Evolutionary conservation across 2,888 invertebrate genomes (phyloP).

Genomic region (Formica aserva): DNA sequence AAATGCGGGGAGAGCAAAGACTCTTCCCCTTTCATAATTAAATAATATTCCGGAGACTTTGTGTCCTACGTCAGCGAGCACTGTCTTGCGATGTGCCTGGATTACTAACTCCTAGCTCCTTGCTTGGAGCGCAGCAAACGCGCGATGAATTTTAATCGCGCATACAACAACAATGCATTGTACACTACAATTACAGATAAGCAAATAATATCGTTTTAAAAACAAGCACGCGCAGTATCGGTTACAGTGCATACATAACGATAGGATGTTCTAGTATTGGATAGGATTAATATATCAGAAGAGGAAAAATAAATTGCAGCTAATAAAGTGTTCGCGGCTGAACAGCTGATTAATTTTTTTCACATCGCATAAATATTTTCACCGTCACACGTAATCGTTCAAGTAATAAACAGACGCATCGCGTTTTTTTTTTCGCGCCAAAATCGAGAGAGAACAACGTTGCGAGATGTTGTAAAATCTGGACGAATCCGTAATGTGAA

Average conservation of each 20-base stretch:
- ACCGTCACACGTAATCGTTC: neutral
- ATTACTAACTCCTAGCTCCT: conserved; percentile 19
- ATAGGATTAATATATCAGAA: neutral
- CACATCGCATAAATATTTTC: neutral
- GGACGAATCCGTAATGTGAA: conserved; percentile 3
- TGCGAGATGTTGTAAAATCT: neutral
- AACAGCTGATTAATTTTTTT: neutral
- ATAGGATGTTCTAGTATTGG: neutral
- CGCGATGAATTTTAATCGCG: conserved; percentile 43
- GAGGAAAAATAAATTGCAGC: neutral
- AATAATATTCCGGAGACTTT: conserved; percentile 31
- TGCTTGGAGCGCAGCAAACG: conserved; percentile 26
- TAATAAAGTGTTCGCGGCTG: neutral
- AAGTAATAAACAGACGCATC: neutral
- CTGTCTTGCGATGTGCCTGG: conserved; percentile 25
- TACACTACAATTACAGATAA: conserved; percentile 32
- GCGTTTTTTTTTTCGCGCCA: neutral
- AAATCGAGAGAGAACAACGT: neutral
- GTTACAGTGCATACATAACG: conserved; percentile 2
- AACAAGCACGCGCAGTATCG: neutral
- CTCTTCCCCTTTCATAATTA: conserved; percentile 19
- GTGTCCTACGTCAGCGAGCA: neutral
- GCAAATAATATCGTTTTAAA: conserved; percentile 42
- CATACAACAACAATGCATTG: neutral
- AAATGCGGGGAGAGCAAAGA: neutral